phyloP scores from a whole-genome alignment of 2,888 invertebrate species.

The Melanophora roralis region DNA sequence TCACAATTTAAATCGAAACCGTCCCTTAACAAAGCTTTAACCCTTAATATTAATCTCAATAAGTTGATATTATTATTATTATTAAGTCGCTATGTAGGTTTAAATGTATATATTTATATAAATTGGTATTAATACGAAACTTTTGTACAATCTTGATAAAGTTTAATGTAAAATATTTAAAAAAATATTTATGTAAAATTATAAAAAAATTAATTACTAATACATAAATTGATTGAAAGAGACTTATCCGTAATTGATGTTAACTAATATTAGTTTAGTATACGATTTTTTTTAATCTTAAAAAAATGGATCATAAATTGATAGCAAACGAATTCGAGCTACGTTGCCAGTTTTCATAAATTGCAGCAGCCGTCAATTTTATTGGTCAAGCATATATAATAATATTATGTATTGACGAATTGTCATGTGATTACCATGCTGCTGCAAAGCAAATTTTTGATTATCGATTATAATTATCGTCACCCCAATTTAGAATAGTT shows the following conservation, averaged over 20 bases:
- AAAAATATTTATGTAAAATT: conserved; percentile 29
- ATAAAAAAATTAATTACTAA: conserved; percentile 13
- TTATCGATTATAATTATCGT: too few species aligned
- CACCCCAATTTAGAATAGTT: too few species aligned
- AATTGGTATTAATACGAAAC: conserved; percentile 17
- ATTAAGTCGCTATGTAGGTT: conserved; percentile 13
- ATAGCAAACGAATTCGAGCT: too few species aligned
- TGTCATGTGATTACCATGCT: too few species aligned
- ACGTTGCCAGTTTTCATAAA: too few species aligned
- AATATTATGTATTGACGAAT: too few species aligned
- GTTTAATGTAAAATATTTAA: conserved; percentile 28
- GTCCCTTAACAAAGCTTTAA: conserved; percentile 41
- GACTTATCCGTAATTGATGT: conserved; percentile 42
- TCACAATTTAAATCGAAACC: background rate
- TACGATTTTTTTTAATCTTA: conserved; percentile 32
- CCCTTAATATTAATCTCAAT: background rate
- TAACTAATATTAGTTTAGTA: conserved; percentile 60
- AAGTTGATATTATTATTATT: conserved; percentile 26
- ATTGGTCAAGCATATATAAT: too few species aligned
- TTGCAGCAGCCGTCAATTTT: too few species aligned
- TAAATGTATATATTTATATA: conserved; percentile 15
- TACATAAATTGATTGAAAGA: conserved; percentile 40
- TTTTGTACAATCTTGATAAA: conserved; percentile 42
- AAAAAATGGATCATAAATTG: too few species aligned
- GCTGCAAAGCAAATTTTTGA: too few species aligned